Base-by-base conservation (phyloP, 1,140 invertebrate genomes). In the Pentalonia nigronervosa region DNA sequence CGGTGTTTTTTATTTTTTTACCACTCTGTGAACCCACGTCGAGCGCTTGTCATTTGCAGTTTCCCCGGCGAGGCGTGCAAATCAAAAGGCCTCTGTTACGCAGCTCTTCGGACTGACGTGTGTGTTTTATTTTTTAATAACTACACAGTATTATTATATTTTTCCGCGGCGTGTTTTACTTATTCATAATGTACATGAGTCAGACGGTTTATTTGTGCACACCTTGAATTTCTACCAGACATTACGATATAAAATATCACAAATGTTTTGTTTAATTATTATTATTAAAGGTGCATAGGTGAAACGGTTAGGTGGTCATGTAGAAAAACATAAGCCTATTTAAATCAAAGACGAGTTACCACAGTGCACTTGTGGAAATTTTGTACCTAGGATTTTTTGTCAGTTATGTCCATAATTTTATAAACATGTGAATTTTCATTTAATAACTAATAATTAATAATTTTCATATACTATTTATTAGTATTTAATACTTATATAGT, bases 41-140 rank as follows among this genome's bases (percentile, higher is more conserved):
- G 86, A 47, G 47, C 60, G 67, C 90, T 91, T 91, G 90, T 91
- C 60, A 91, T 50, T 81, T 81, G 60, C 90, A 91, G 90, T 81
- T 81, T 41, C 1, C 90, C 47, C 21, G 67, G 11, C 67, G 41
- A 11, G 30, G 4, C n/a, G 41, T 8, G 41, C 56, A 91, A 91
- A 91, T 91, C 41, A 41, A 91, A 91, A 67, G 25, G 90, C 87
- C 60, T 17, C 60, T n/a, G 60, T n/a, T n/a, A 17, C n/a, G n/a
- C n/a, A 34, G 14, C 60, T 76, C 60, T 76, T n/a, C 30, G 60
- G 30, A 67, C 60, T 76, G 60, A 67, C 60, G 30, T 67, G 60
- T 14, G 60, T 76, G n/a, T 67, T 67, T 67, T n/a, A n/a, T 67
- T n/a, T n/a, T n/a, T 6, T 76, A 7, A 76, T 76, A 76, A 76